Evolutionary conservation across 2,888 invertebrate genomes (phyloP).

Genomic region (Cephus spinipes): DNA sequence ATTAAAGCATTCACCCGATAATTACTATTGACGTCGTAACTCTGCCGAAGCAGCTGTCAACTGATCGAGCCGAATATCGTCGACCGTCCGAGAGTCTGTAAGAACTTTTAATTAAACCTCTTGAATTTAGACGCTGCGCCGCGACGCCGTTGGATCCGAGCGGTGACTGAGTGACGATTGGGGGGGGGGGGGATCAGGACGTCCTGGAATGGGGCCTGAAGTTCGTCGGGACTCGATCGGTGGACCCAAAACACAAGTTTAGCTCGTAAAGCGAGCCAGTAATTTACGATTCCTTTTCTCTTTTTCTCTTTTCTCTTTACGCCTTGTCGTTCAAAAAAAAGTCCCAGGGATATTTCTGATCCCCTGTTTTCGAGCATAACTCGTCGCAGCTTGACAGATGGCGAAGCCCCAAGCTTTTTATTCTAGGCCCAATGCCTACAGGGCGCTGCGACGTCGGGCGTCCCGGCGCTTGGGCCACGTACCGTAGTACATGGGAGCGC

Average conservation of each 20-base stretch:
- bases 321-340: too few species aligned
- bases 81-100: slow-evolving; percentile 10
- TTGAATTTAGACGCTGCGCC: slow-evolving; percentile 26
- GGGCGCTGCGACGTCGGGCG: too few species aligned
- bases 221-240: too few species aligned
- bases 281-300: slow-evolving; percentile 2
- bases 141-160: too few species aligned
- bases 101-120: slow-evolving; percentile 41
- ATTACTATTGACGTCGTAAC: slow-evolving; percentile 48
- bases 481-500: slow-evolving; percentile 21
- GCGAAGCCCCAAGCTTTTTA: slow-evolving; percentile 30
- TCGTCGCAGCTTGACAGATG: slow-evolving; percentile 35
- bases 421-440: slow-evolving; percentile 2
- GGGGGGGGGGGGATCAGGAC: too few species aligned
- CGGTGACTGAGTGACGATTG: too few species aligned
- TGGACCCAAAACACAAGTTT: too few species aligned
- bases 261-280: too few species aligned
- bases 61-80: not conserved
- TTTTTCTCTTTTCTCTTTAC: not conserved
- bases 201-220: too few species aligned
- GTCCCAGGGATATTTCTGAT: not conserved
- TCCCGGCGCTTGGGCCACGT: slow-evolving; percentile 1
- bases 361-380: slow-evolving; percentile 1
- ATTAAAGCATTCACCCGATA: slow-evolving; percentile 49
- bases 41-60: slow-evolving; percentile 37